Evolutionary conservation across 2,888 invertebrate genomes (phyloP), one percentile per base, ranked within the genome.

Genomic region (Tanypteryx hageni): DNA sequence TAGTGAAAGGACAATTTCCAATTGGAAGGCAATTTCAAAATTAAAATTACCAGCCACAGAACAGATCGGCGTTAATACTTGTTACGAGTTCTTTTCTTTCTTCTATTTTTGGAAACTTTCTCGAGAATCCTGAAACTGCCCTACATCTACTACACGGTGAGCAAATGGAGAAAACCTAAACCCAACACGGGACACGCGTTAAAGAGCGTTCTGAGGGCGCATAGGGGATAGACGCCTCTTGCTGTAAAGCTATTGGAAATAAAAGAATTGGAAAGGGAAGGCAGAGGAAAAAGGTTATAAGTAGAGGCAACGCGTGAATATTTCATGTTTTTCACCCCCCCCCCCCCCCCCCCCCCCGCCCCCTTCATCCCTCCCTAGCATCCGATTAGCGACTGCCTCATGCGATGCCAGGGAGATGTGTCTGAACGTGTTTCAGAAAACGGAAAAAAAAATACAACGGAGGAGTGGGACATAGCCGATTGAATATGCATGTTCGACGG

Each of bases 401-500:
- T 5, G 76, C 27, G 76, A 68, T 68, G 76, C 76, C 76, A 76
- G 76, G 27, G 76, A 76, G 76, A 76, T 27, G 76, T 76, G 22
- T 76, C 76, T 22, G 76, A 76, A 76, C 27, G 27, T 76, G 44
- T 44, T 44, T 44, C 5, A 44, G 44, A 27, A 76, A 76, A 76
- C 10, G 27, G 76, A 76, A 76, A 13, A 13, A 27, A 76, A 76
- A 76, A 44, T 44, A 44, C 44, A 44, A 3, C 44, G 44, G 76
- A 76, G 11, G 68, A 68, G 44, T 9, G 68, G 68, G 22, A 76
- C 22, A 27, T 13, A 8, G 76, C 27, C 22, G 76, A 76, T 76
- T 76, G 76, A 76, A 76, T 76, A 76, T 76, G 76, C 76, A 76
- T 76, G 76, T 76, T 27, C 68, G n/a, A n/a, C 68, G 68, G 18